Evolutionary conservation across 2,113 vertebrate genomes (phyloP), one percentile per base, ranked within the genome.

Genomic region (Uria aalge): DNA sequence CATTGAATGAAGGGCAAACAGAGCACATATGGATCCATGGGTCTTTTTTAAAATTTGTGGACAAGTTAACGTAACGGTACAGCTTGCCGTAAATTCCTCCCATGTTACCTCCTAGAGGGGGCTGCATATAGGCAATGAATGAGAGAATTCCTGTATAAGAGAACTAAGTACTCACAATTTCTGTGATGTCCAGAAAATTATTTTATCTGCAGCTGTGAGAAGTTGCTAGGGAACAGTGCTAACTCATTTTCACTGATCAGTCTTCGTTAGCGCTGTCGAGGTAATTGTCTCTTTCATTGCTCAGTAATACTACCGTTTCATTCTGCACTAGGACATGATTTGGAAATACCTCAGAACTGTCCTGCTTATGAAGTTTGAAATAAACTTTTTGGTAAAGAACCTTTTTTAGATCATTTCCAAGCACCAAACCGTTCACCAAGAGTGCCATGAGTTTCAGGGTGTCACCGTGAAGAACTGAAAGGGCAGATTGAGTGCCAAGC

Each of bases 181-280:
- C 62, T 91, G 36, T 87, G 87, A 66, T 91, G 95, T 82, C 87
- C 93, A 94, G 74, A 85, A 85, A 80, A 91, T 92, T 14, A 64
- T 95, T 92, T 91, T 91, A 26, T 91, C 84, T 85, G 94, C 94
- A 96, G 92, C 91, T 91, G 57, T 29, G 81, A 74, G 95, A 67
- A 97, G 96, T 96, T 97, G 96, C 97, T 97, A 96, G 94, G 97
- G 96, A 97, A 97, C 91, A 36, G 78, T 18, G 81, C 69, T 91
- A 45, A 21, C 74, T 94, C 45, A 24, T 83, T 85, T 94, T 32
- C 84, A 73, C 89, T 85, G 66, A 30, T 96, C 3, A 12, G 74
- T 66, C 93, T 80, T 92, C 0, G 11, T 96, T 93, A 85, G 62
- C 23, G 12, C 71, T 66, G 62, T 27, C 0, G 7, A 90, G 67